phyloP scores from a whole-genome alignment of 2,888 invertebrate species.

The Eulithis testata region DNA sequence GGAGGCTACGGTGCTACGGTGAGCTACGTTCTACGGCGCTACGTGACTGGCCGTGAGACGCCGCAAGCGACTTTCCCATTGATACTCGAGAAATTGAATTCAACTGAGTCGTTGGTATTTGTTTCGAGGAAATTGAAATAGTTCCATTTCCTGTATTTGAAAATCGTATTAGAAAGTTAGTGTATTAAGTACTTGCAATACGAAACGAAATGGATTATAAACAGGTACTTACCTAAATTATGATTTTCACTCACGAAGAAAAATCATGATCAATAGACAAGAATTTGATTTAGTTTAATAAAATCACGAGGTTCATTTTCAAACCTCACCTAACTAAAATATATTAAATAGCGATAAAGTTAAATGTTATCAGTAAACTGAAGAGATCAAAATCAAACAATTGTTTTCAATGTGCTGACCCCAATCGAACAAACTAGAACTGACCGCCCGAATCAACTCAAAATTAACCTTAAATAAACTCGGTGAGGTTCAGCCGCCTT shows the following conservation, averaged over 20 bases:
- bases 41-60: constrained; percentile 44
- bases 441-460: constrained; percentile 65
- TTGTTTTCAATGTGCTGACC: constrained; percentile 49
- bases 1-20: constrained; percentile 50
- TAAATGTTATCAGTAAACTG: constrained; percentile 36
- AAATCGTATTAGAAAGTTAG: constrained; percentile 3
- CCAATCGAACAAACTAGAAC: constrained; percentile 62
- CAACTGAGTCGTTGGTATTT: constrained; percentile 33
- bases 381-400: constrained; percentile 46
- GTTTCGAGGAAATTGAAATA: constrained; percentile 30
- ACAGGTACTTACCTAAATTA: no score
- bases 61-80: constrained; percentile 26
- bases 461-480: constrained; percentile 81
- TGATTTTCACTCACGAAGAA: no score
- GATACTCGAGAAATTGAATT: constrained; percentile 37
- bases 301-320: no score
- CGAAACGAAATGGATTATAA: no score
- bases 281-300: no score
- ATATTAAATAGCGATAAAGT: constrained; percentile 22
- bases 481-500: constrained; percentile 48
- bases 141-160: constrained; percentile 19
- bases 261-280: no score
- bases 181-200: neutral
- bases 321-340: no score
- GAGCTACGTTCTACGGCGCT: constrained; percentile 38